Conservation (phyloP, 2,888 invertebrate genomes). For the Synergus itoensis region DNA sequence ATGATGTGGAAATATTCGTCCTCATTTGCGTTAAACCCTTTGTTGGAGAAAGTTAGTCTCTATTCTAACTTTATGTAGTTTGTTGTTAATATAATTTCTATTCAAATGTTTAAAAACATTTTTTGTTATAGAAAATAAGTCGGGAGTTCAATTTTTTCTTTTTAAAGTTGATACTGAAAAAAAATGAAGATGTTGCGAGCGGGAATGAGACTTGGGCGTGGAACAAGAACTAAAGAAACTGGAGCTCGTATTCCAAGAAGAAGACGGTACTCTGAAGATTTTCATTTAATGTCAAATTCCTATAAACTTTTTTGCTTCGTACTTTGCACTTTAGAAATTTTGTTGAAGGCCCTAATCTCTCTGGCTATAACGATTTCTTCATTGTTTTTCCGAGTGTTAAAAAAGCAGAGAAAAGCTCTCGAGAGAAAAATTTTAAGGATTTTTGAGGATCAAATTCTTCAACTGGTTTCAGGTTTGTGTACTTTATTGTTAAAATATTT, state of each 20-base stretch:
- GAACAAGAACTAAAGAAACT: background rate
- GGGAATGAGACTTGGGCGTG: background rate
- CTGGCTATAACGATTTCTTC: background rate
- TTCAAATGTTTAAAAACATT: background rate
- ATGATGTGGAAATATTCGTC: background rate
- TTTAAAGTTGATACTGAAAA: background rate
- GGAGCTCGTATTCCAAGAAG: background rate
- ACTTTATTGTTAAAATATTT: conserved; percentile 48
- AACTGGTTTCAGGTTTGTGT: conserved; percentile 99
- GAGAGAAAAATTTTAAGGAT: background rate
- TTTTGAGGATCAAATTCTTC: conserved; percentile 75
- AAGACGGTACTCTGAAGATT: background rate
- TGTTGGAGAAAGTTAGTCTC: background rate
- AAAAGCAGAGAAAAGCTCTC: background rate
- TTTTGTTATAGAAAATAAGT: background rate
- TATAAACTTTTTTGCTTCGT: background rate
- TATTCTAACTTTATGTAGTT: background rate
- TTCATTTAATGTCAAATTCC: background rate
- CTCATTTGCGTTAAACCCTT: conserved; percentile 1
- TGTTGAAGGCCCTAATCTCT: background rate
- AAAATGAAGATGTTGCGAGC: conserved; percentile 5
- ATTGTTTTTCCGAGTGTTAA: background rate
- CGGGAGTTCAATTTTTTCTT: background rate
- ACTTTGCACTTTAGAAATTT: background rate
- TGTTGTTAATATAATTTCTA: background rate